A percentile compares a stretch with the other conserved stretches of the same genome.
Conservation (phyloP, 2,797 vertebrate genomes). For the Pangasius mekongensis region DNA sequence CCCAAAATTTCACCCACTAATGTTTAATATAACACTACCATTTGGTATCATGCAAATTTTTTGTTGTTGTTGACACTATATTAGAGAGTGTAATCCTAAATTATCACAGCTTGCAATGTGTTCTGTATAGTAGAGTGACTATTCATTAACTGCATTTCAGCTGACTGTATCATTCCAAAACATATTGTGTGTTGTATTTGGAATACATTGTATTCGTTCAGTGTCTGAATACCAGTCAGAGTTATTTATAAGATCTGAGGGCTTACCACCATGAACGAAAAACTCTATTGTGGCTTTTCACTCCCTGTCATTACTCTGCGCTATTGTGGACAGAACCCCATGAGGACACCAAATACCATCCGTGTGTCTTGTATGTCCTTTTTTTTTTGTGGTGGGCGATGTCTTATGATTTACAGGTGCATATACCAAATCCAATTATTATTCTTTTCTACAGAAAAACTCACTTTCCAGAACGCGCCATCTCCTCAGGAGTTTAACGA, state of each 20-base stretch:
- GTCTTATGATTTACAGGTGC: not conserved
- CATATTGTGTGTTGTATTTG: not conserved
- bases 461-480: constrained; percentile 91
- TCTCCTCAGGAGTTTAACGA: constrained; percentile 95
- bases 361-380: not conserved
- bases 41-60: not conserved
- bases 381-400: too few relatives aligned
- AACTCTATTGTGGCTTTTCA: constrained; percentile 20
- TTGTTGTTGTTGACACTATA: constrained; percentile 2
- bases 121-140: not conserved
- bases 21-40: not conserved
- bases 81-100: not conserved
- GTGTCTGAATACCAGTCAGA: constrained; percentile 3
- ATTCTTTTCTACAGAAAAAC: constrained; percentile 83
- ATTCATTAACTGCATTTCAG: not conserved
- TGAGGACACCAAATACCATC: constrained; percentile 1
- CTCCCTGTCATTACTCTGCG: constrained; percentile 11
- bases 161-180: not conserved
- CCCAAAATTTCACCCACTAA: not conserved
- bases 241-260: constrained; percentile 34
- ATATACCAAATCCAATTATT: constrained; percentile 12
- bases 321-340: constrained; percentile 12
- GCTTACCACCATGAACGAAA: constrained; percentile 3
- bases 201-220: not conserved
- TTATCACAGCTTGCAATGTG: not conserved